Evolutionary conservation across 1,140 invertebrate species (phyloP).

Genomic region (Drosophila nebulosa): DNA sequence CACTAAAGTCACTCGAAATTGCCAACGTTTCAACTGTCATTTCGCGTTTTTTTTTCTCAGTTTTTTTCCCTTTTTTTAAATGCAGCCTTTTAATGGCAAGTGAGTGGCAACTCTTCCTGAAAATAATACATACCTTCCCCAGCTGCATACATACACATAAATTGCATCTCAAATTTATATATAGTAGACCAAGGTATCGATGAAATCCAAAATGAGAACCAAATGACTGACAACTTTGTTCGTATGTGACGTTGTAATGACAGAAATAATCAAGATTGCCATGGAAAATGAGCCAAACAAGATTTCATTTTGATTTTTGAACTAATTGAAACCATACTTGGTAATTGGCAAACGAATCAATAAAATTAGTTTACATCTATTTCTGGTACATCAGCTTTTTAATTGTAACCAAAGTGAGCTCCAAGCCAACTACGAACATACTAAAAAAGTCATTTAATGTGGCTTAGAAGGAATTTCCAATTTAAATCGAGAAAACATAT

Average conservation of each 20-base stretch:
- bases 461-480: too few species aligned
- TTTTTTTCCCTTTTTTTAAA: constrained; percentile 37
- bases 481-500: too few species aligned
- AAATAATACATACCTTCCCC: neutral
- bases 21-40: constrained; percentile 56
- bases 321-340: too few species aligned
- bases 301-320: too few species aligned
- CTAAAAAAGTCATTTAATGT: too few species aligned
- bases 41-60: constrained; percentile 38
- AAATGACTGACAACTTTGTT: neutral
- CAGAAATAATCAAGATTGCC: neutral
- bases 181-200: neutral
- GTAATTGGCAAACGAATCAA: too few species aligned
- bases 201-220: neutral
- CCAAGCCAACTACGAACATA: too few species aligned
- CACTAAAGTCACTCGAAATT: constrained; percentile 43
- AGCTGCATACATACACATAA: neutral
- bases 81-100: neutral
- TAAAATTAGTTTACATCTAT: too few species aligned
- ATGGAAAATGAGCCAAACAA: too few species aligned
- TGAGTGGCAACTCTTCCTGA: neutral
- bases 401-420: too few species aligned
- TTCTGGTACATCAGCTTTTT: too few species aligned
- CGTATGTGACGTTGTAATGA: neutral
- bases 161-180: neutral